Conservation (phyloP, 2,797 vertebrate species). For the Paedocypris micromegethes region DNA sequence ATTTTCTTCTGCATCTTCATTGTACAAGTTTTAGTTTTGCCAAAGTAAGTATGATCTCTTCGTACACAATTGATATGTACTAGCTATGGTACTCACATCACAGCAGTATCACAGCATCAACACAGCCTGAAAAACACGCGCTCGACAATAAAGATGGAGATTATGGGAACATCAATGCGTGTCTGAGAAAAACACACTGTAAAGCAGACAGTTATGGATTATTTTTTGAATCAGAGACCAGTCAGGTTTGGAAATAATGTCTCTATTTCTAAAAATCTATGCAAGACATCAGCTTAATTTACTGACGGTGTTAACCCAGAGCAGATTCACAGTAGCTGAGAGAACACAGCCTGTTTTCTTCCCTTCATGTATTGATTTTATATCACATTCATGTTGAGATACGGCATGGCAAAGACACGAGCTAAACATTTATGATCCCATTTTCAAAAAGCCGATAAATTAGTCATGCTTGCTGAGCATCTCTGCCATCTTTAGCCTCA, state of each 20-base stretch:
- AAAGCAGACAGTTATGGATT: slow-evolving; percentile 53
- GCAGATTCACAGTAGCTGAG: slow-evolving; percentile 54
- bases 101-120: slow-evolving; percentile 16
- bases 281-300: slow-evolving; percentile 52
- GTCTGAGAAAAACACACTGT: slow-evolving; percentile 31
- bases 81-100: too few species aligned
- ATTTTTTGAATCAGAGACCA: slow-evolving; percentile 49
- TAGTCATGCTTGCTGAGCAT: not conserved
- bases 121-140: slow-evolving; percentile 9
- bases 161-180: slow-evolving; percentile 51
- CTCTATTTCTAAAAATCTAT: slow-evolving; percentile 51
- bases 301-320: slow-evolving; percentile 50
- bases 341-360: slow-evolving; percentile 47
- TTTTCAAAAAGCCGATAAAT: not conserved
- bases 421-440: not conserved
- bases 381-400: slow-evolving; percentile 35
- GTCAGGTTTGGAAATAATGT: slow-evolving; percentile 44
- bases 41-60: slow-evolving; percentile 80
- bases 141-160: slow-evolving; percentile 42
- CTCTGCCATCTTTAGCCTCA: not conserved
- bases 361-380: slow-evolving; percentile 50
- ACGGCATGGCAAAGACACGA: not conserved
- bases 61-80: not conserved
- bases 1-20: slow-evolving; percentile 97
- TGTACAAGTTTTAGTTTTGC: slow-evolving; percentile 90